Evolutionary conservation across 2,797 vertebrate genomes (phyloP).

Genomic region (Momotus momota): DNA sequence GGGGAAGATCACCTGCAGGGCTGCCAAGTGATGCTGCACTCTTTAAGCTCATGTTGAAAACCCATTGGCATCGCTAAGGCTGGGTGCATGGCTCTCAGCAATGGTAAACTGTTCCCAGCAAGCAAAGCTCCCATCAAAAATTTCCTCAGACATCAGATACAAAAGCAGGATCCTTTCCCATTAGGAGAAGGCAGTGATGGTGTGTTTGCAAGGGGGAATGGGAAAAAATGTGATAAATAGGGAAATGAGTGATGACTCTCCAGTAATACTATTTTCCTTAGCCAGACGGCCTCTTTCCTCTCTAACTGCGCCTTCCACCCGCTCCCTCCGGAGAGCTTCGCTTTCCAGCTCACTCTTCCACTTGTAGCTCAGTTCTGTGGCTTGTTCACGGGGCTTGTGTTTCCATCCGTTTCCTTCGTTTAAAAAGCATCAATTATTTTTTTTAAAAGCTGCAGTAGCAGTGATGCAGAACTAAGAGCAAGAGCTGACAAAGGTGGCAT

Average conservation of each 20-base stretch:
- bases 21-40: neutral
- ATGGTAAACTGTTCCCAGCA: neutral
- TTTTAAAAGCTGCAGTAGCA: neutral
- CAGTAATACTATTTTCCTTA: neutral
- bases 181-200: neutral
- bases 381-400: fast-evolving
- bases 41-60: neutral
- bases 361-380: neutral
- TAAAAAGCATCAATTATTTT: neutral
- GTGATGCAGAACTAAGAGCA: slow-evolving; percentile 14
- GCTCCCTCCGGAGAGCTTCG: neutral
- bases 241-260: slow-evolving; percentile 1
- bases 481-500: slow-evolving; percentile 31
- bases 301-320: neutral
- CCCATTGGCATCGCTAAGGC: fast-evolving
- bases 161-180: neutral
- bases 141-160: neutral
- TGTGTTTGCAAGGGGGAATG: neutral
- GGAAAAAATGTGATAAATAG: neutral
- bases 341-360: neutral
- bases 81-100: neutral
- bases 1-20: neutral
- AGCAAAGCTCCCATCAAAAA: neutral
- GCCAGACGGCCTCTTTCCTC: neutral
- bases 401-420: slow-evolving; percentile 30